Percentiles rank a stretch among this genome's conserved stretches.
These are phyloP conservation scores for Chaetodon trifascialis DNA, from an alignment of 2,113 vertebrate species.

Conservation along the genomic window DNA sequence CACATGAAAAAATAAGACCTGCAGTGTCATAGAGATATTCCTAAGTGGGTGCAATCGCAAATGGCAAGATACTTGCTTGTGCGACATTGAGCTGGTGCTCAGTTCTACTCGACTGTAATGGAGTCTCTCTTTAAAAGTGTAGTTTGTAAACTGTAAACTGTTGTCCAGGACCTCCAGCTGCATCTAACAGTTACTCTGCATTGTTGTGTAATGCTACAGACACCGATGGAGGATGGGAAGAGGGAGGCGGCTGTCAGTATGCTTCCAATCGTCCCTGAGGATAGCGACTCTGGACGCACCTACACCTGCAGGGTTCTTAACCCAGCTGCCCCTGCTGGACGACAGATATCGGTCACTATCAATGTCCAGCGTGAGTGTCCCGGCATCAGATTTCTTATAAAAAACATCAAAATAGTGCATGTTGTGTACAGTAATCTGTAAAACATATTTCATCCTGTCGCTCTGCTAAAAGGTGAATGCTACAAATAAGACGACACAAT, in stretches of 20 bases:
- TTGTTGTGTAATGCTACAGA: slow-evolving; percentile 70
- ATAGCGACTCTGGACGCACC: slow-evolving; percentile 87
- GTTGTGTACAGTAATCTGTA: not conserved
- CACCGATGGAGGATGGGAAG: slow-evolving; percentile 86
- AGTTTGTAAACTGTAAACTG: not conserved
- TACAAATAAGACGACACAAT: not conserved
- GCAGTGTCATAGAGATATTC: slow-evolving; percentile 57
- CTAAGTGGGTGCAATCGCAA: slow-evolving; percentile 34
- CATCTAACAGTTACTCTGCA: slow-evolving; percentile 23
- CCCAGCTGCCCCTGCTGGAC: slow-evolving; percentile 88
- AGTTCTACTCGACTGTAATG: not conserved
- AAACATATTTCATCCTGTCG: not conserved
- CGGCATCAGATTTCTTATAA: not conserved
- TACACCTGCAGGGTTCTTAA: slow-evolving; percentile 91
- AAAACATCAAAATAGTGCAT: not conserved
- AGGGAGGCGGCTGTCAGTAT: slow-evolving; percentile 86
- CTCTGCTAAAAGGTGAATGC: not conserved
- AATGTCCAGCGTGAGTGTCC: slow-evolving; percentile 90
- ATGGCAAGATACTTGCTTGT: slow-evolving; percentile 40
- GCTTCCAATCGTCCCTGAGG: slow-evolving; percentile 88
- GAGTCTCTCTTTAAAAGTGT: slow-evolving; percentile 7
- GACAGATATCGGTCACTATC: slow-evolving; percentile 89
- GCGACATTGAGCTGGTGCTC: slow-evolving; percentile 28
- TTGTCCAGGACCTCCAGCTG: not conserved
- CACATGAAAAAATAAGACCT: slow-evolving; percentile 58